phyloP scores from a whole-genome alignment of 2,888 invertebrate species.

The Aphodius sticticus region DNA sequence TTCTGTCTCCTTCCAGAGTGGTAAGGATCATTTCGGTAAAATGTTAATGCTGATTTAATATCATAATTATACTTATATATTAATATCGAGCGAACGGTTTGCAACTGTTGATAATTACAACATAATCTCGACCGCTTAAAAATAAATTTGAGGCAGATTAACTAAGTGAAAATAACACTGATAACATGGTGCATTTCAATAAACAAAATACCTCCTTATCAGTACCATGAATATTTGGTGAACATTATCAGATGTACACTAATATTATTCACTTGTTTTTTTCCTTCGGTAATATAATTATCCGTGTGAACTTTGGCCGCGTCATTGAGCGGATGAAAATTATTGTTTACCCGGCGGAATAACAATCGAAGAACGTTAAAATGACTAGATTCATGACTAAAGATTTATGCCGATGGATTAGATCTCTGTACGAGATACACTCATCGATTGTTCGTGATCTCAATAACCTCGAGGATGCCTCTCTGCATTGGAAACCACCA shows the following conservation, averaged over 20 bases:
- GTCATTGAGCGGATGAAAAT: background rate
- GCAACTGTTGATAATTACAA: background rate
- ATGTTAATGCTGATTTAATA: background rate
- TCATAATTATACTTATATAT: background rate
- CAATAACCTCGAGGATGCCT: background rate
- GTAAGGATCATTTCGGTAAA: too few relatives aligned
- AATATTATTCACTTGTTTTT: background rate
- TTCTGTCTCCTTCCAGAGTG: too few relatives aligned
- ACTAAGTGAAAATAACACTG: background rate
- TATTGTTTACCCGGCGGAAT: background rate
- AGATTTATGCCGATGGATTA: background rate
- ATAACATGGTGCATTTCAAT: background rate
- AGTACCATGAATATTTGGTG: background rate
- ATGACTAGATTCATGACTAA: background rate
- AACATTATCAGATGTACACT: background rate
- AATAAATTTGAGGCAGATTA: background rate
- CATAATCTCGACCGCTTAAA: background rate
- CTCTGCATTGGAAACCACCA: background rate
- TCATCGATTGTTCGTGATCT: background rate
- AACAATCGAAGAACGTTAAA: background rate
- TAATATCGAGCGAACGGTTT: background rate
- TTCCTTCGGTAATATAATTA: background rate
- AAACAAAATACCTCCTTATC: conserved; percentile 4
- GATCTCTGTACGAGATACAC: background rate
- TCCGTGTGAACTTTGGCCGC: background rate